Evolutionary conservation across 2,888 invertebrate species (phyloP).

Genomic region (Brachylomia viminalis): DNA sequence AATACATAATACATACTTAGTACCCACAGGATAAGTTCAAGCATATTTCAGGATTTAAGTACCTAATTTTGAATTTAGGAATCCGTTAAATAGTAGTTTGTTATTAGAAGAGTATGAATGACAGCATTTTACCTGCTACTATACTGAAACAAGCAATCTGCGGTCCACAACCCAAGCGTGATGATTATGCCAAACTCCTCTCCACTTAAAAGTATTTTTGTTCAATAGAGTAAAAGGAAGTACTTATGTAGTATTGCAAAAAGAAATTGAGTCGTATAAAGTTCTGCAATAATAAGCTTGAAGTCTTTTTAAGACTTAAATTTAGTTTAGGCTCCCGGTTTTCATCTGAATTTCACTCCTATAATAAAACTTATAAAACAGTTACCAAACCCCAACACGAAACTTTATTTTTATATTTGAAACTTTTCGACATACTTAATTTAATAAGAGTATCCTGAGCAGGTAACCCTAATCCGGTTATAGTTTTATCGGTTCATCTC

Average conservation of each 20-base stretch:
- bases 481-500: slow-evolving; percentile 12
- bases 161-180: not conserved
- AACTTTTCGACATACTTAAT: not conserved
- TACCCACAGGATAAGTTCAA: not conserved
- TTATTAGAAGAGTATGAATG: not conserved
- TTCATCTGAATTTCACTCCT: not conserved
- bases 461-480: not conserved
- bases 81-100: not conserved
- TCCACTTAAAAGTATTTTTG: too few relatives aligned
- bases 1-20: not conserved
- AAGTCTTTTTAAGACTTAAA: not conserved
- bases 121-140: not conserved
- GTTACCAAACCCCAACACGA: not conserved
- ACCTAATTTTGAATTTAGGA: not conserved
- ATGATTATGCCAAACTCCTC: not conserved
- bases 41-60: not conserved
- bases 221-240: not conserved
- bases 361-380: slow-evolving; percentile 9
- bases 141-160: slow-evolving; percentile 3
- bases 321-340: not conserved
- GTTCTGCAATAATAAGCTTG: slow-evolving; percentile 6
- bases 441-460: not conserved
- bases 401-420: not conserved
- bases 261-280: slow-evolving; percentile 1
- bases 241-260: too few relatives aligned